A percentile compares a stretch with the other conserved stretches of the same genome.
Evolutionary conservation across 2,797 vertebrate genomes (phyloP).

Genomic region (Myoxocephalus aenaeus): DNA sequence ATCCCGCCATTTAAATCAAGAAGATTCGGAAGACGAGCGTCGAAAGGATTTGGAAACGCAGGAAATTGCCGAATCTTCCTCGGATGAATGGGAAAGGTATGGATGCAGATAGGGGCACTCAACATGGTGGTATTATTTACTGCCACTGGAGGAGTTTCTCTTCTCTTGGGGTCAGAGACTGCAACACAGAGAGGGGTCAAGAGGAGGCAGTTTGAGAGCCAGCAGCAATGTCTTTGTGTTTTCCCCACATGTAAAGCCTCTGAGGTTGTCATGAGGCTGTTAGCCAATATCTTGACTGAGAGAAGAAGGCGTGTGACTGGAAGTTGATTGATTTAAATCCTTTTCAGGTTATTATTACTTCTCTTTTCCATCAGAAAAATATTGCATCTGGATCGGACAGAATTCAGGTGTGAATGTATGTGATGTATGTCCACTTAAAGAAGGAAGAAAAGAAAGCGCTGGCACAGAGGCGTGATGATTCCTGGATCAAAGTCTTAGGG

Average conservation of each 20-base stretch:
- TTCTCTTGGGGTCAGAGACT: neutral
- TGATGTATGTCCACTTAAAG: neutral
- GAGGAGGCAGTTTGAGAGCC: neutral
- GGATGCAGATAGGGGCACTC: neutral
- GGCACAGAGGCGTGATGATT: slow-evolving; percentile 18
- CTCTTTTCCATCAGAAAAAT: neutral
- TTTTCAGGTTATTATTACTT: neutral
- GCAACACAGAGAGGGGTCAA: neutral
- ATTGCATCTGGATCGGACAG: neutral
- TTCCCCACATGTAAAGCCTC: neutral
- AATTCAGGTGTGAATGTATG: neutral
- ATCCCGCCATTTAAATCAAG: neutral
- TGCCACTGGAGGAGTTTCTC: neutral
- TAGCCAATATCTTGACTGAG: neutral
- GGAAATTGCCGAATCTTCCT: neutral
- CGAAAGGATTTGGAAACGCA: neutral
- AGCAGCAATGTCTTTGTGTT: neutral
- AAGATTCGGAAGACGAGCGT: neutral
- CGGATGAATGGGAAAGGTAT: neutral
- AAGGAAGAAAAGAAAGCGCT: neutral
- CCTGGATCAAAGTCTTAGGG: slow-evolving; percentile 61
- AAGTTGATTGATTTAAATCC: slow-evolving; percentile 5
- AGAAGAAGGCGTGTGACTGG: neutral
- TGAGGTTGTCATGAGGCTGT: neutral
- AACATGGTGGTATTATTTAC: neutral